phyloP scores from a whole-genome alignment of 92 coral and sea anemone species.

The Parazoanthus swiftii region DNA sequence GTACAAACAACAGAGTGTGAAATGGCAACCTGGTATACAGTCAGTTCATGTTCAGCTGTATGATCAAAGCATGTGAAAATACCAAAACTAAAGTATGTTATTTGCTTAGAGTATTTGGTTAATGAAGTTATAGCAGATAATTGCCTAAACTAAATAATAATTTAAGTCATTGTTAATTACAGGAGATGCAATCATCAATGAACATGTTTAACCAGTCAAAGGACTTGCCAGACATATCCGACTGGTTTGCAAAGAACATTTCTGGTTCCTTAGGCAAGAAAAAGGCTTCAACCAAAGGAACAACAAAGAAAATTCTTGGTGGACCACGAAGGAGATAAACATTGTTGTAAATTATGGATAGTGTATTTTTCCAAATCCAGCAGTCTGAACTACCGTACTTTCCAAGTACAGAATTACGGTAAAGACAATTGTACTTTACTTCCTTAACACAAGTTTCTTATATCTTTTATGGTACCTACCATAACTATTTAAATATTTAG shows the following conservation, averaged over 20 bases:
- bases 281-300: constrained; percentile 64
- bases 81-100: too few relatives aligned
- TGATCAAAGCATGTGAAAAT: not conserved
- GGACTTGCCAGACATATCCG: constrained; percentile 98
- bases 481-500: too few relatives aligned
- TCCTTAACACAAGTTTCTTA: too few relatives aligned
- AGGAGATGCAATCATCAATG: constrained; percentile 99
- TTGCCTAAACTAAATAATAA: not conserved
- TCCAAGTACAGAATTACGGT: too few relatives aligned
- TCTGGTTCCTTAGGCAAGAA: constrained; percentile 85
- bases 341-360: not conserved
- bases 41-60: too few relatives aligned
- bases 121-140: not conserved
- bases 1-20: too few relatives aligned
- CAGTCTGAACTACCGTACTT: too few relatives aligned
- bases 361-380: not conserved
- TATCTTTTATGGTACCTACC: too few relatives aligned
- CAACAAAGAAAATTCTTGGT: constrained; percentile 67
- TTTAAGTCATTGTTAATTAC: not conserved
- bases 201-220: constrained; percentile 98
- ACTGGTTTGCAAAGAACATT: constrained; percentile 97
- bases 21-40: too few relatives aligned
- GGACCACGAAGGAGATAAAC: constrained; percentile 64
- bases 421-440: too few relatives aligned
- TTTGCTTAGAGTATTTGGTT: too few relatives aligned